phyloP scores from a whole-genome alignment of 2,797 vertebrate genomes.

The Leptatherina wallacei region DNA sequence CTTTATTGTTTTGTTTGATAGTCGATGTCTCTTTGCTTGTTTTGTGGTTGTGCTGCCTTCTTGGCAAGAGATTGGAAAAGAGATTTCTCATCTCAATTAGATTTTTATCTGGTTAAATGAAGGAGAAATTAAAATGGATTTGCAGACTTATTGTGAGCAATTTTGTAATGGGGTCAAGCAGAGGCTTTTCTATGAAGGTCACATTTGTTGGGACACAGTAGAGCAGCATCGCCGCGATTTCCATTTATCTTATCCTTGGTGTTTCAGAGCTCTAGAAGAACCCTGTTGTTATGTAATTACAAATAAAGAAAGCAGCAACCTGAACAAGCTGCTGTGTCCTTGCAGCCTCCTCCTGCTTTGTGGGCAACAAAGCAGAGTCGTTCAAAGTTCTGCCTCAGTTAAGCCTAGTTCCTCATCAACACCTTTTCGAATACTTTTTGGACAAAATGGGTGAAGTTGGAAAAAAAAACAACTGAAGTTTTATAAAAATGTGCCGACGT shows the following conservation, averaged over 20 bases:
- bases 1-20: too few relatives aligned
- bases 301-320: background rate
- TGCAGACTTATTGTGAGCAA: background rate
- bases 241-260: background rate
- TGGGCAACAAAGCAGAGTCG: background rate
- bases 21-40: too few relatives aligned
- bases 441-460: too few relatives aligned
- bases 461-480: too few relatives aligned
- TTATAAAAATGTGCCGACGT: constrained; percentile 4
- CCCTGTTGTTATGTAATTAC: background rate
- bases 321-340: background rate
- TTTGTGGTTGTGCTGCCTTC: too few relatives aligned
- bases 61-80: too few relatives aligned
- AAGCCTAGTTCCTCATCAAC: background rate
- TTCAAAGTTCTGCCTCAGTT: background rate
- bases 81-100: too few relatives aligned
- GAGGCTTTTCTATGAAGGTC: background rate
- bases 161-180: background rate
- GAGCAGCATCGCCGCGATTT: background rate
- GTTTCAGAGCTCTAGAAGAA: background rate
- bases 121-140: too few relatives aligned
- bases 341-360: background rate
- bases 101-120: too few relatives aligned
- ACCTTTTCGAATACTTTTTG: constrained; percentile 8
- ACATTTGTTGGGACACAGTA: background rate